These are phyloP conservation scores for Pluvialis apricaria DNA, from an alignment of 2,113 vertebrate species.

Conservation along the genomic window DNA sequence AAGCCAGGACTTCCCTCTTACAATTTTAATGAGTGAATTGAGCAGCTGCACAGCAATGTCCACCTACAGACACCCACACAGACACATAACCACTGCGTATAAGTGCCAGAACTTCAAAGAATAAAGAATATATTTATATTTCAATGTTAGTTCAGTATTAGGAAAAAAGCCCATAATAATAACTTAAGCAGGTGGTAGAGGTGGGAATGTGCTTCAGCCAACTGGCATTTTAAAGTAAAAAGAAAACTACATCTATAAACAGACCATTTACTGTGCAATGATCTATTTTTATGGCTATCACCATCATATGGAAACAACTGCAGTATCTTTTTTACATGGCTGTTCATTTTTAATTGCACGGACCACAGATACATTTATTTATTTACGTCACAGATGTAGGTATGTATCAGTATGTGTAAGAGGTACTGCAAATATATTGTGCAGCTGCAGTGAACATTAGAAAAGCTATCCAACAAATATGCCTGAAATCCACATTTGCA, in stretches of 20 bases:
- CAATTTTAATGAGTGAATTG: not conserved
- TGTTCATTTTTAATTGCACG: constrained; percentile 64
- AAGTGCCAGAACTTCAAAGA: not conserved
- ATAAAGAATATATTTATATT: not conserved
- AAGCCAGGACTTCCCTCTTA: not conserved
- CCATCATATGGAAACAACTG: not conserved
- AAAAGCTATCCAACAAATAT: constrained; percentile 2
- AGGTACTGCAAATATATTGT: not conserved
- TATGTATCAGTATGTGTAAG: not conserved
- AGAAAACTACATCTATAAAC: not conserved
- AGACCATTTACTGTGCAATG: not conserved
- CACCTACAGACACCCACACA: constrained; percentile 7
- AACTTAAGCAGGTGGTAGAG: not conserved
- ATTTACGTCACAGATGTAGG: not conserved
- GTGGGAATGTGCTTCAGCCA: not conserved
- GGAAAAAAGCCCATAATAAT: not conserved
- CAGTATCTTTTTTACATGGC: not conserved
- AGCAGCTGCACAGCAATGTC: constrained; percentile 1
- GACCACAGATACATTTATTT: constrained; percentile 28
- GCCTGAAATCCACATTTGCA: not conserved
- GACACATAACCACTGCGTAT: not conserved
- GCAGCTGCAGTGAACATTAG: constrained; percentile 15
- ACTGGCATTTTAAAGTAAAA: not conserved
- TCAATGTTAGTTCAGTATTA: not conserved
- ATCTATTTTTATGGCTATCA: not conserved